Percentiles rank a stretch among this genome's conserved stretches.
These are phyloP conservation scores for Drosophila melanica DNA, from an alignment of 1,140 invertebrate genomes.

Conservation along the genomic window DNA sequence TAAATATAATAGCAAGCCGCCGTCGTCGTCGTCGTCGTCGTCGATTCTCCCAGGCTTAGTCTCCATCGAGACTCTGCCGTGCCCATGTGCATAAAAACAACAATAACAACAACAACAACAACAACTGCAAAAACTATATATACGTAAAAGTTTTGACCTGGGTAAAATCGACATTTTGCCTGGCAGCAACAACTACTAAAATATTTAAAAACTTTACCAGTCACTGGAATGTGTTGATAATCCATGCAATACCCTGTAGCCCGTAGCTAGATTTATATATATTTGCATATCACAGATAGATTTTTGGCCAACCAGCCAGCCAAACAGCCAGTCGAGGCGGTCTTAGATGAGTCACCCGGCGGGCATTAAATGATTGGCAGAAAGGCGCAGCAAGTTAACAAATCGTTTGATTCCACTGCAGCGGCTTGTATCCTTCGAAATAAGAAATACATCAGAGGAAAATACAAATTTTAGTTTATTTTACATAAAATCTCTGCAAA, in stretches of 20 bases:
- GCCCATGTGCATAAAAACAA: constrained; percentile 61
- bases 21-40: constrained; percentile 27
- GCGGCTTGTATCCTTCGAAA: no score
- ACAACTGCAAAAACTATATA: constrained; percentile 5
- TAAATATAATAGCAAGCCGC: constrained; percentile 78
- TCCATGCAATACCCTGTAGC: constrained; percentile 49
- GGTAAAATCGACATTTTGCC: constrained; percentile 62
- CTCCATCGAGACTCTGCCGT: constrained; percentile 45
- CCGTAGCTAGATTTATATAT: constrained; percentile 34
- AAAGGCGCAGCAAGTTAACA: constrained; percentile 8
- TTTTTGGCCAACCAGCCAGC: neutral
- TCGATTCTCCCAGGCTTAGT: constrained; percentile 52
- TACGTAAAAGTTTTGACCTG: constrained; percentile 68
- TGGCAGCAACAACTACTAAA: constrained; percentile 38
- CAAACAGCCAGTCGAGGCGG: neutral
- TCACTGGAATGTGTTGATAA: constrained; percentile 45
- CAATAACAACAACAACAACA: no score
- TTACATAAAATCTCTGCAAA: no score
- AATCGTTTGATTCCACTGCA: neutral
- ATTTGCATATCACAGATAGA: constrained; percentile 46
- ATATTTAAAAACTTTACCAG: constrained; percentile 16
- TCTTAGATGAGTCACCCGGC: constrained; percentile 16
- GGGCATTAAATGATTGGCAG: neutral
- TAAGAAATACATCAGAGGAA: neutral
- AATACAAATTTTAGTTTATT: no score